A percentile compares a stretch with the other conserved stretches of the same genome.
phyloP scores from a whole-genome alignment of 2,113 vertebrate species.

The Prochilodus magdalenae region DNA sequence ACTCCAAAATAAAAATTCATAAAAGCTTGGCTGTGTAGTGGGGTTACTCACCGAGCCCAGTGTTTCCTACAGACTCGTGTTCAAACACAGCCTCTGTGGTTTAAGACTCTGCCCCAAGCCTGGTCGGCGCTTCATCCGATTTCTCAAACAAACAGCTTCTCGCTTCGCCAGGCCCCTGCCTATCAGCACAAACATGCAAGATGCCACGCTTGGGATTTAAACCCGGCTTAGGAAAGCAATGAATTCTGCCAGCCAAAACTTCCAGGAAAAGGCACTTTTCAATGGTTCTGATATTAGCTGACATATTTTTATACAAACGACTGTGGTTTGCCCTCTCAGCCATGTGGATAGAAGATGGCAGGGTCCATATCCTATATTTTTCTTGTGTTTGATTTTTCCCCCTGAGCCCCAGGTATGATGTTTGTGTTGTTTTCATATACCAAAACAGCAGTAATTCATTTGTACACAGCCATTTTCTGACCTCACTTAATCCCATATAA shows the following conservation, averaged over 20 bases:
- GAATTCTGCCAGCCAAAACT: background rate
- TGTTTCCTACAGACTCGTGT: slow-evolving; percentile 2
- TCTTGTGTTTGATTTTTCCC: too few species aligned
- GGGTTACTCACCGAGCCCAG: background rate
- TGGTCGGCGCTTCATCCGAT: slow-evolving; percentile 25
- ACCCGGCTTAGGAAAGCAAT: slow-evolving; percentile 6
- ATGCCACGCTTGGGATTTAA: slow-evolving; percentile 24
- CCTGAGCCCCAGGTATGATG: too few species aligned
- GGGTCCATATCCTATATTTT: too few species aligned
- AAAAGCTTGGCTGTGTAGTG: slow-evolving; percentile 3
- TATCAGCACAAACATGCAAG: slow-evolving; percentile 31
- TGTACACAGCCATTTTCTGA: too few species aligned
- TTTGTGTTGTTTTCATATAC: too few species aligned
- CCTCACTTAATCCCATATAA: too few species aligned
- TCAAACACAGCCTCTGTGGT: slow-evolving; percentile 2
- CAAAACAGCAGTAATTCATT: too few species aligned
- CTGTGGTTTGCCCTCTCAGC: slow-evolving; percentile 4
- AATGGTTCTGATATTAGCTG: slow-evolving; percentile 19
- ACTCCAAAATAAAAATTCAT: background rate
- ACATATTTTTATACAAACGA: slow-evolving; percentile 21
- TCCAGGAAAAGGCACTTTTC: slow-evolving; percentile 16
- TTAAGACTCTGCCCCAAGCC: slow-evolving; percentile 21
- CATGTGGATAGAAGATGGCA: background rate
- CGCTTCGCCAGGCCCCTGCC: slow-evolving; percentile 23
- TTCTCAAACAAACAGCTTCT: slow-evolving; percentile 37